Evolutionary conservation across 2,113 vertebrate genomes (phyloP), one percentile per base, ranked within the genome.

Genomic region (Austrofundulus limnaeus): DNA sequence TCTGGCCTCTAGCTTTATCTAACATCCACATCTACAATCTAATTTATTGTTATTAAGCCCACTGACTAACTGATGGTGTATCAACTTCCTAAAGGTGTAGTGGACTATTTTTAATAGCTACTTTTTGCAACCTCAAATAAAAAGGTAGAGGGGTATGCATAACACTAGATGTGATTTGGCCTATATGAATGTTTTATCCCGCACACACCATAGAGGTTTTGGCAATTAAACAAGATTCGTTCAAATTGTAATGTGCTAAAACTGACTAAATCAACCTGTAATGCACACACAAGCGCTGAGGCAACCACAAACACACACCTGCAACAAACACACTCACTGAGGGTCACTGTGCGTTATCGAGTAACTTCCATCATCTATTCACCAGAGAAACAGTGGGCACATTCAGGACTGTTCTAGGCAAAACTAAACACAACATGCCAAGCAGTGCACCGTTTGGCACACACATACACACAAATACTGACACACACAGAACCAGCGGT

Each of bases 331-430:
- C 51, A 50, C 17, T 62, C 38, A 58, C 67, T 66, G 75, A 75
- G 66, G 76, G 86, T 83, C 85, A 85, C 72, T 76, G 75, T 78
- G 51, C 63, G 80, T 70, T 82, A 69, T 82, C 42, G 58, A 66
- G 77, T 72, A 52, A 70, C 83, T 83, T 82, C 85, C 79, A 80
- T 53, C 56, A 15, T 43, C 80, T 72, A 83, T 83, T 88, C 85
- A 85, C 23, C 48, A 46, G 61, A 42, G 42, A 38, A 78, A 80
- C 75, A 88, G 73, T 54, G 41, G 49, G 76, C 64, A 83, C 80
- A 84, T 85, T 87, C 86, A 78, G 70, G 85, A 87, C 63, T 70
- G 53, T 88, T 87, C 79, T 71, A 76, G 71, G 77, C 78, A 62
- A 81, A 85, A 83, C 83, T 80, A 78, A 66, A 61, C 81, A 77